phyloP scores from a whole-genome alignment of 2,888 invertebrate genomes.

The Pimpla rufipes region DNA sequence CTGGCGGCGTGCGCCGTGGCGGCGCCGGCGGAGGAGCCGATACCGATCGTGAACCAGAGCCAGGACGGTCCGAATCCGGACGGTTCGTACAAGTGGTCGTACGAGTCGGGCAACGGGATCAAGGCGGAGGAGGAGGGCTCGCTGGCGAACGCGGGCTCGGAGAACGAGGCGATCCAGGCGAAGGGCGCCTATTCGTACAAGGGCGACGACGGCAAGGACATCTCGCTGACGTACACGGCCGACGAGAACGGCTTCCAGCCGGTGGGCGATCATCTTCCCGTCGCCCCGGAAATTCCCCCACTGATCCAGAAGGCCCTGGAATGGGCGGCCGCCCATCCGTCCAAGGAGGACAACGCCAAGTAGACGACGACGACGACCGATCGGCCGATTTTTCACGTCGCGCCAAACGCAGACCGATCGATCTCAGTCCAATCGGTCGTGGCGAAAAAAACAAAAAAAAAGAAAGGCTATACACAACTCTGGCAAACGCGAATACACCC shows the following conservation, averaged over 20 bases:
- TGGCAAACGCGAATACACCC: slow-evolving; percentile 32
- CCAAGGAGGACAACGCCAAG: slow-evolving; percentile 68
- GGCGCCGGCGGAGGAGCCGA: slow-evolving; percentile 76
- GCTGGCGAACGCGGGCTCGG: slow-evolving; percentile 80
- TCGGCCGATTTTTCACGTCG: slow-evolving; percentile 16
- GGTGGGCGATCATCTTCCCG: slow-evolving; percentile 84
- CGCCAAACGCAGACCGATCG: slow-evolving; percentile 35
- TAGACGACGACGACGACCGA: background rate
- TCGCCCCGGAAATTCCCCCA: slow-evolving; percentile 83
- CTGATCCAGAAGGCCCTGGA: slow-evolving; percentile 82
- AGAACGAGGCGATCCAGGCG: slow-evolving; percentile 81
- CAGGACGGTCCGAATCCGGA: slow-evolving; percentile 83
- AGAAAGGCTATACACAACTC: slow-evolving; percentile 32
- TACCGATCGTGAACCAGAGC: slow-evolving; percentile 80
- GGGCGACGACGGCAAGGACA: slow-evolving; percentile 82
- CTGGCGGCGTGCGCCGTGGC: slow-evolving; percentile 74
- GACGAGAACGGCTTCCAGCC: slow-evolving; percentile 85
- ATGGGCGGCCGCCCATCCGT: slow-evolving; percentile 80
- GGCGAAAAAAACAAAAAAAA: slow-evolving; percentile 34
- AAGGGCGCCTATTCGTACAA: slow-evolving; percentile 84
- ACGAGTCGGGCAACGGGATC: slow-evolving; percentile 86
- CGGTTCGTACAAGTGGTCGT: slow-evolving; percentile 83
- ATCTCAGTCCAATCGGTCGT: slow-evolving; percentile 65
- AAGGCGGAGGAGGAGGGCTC: slow-evolving; percentile 83
- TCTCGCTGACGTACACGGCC: slow-evolving; percentile 83